These are phyloP conservation scores for Channa striata DNA, from an alignment of 2,797 vertebrate genomes.

Conservation along the genomic window DNA sequence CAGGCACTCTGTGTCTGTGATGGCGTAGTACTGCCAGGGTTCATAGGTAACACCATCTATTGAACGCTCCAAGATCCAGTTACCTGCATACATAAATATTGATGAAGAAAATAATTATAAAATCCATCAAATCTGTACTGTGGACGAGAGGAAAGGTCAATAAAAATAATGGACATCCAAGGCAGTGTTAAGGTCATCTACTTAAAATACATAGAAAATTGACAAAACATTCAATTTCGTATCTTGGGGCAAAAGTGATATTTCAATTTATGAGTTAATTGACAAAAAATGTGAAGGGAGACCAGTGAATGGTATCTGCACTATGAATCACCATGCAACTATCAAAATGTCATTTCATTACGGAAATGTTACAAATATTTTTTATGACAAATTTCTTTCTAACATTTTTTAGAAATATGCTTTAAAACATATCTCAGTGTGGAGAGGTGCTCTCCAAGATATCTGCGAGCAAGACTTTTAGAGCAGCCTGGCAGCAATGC, in stretches of 20 bases:
- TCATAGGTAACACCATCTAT: slow-evolving; percentile 88
- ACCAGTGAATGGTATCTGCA: background rate
- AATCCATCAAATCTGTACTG: slow-evolving; percentile 27
- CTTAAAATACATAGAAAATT: slow-evolving; percentile 69
- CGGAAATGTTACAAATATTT: too few species aligned
- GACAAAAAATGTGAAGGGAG: background rate
- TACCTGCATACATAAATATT: slow-evolving; percentile 77
- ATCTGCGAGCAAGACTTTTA: background rate
- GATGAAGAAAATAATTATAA: slow-evolving; percentile 28
- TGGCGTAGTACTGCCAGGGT: slow-evolving; percentile 97
- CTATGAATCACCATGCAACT: background rate
- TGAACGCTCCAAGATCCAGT: slow-evolving; percentile 96
- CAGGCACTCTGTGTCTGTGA: slow-evolving; percentile 94
- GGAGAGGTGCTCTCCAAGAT: background rate
- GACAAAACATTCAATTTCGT: slow-evolving; percentile 48
- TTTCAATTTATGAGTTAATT: slow-evolving; percentile 14
- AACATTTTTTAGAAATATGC: background rate
- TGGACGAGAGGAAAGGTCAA: slow-evolving; percentile 42
- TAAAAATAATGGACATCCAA: slow-evolving; percentile 40
- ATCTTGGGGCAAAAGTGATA: slow-evolving; percentile 1
- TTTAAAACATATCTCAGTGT: background rate
- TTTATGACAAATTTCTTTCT: too few species aligned
- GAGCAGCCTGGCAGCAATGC: background rate
- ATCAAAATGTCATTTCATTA: too few species aligned
- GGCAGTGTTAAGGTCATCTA: slow-evolving; percentile 44